phyloP scores from a whole-genome alignment of 2,797 vertebrate genomes.

The Leuciscus waleckii region DNA sequence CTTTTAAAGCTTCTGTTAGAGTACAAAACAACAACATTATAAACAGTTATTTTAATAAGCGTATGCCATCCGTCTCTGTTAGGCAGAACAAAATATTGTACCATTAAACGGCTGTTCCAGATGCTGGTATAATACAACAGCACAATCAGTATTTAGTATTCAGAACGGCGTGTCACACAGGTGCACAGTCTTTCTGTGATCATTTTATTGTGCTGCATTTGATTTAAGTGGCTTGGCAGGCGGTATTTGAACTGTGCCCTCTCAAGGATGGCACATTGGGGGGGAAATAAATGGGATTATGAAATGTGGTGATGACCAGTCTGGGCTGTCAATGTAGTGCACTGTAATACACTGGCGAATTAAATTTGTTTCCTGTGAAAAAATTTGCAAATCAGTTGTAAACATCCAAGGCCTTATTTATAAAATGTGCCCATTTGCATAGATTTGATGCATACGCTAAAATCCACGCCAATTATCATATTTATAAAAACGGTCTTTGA shows the following conservation, averaged over 20 bases:
- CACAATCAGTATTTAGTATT: constrained; percentile 37
- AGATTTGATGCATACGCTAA: no score
- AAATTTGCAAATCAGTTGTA: not conserved
- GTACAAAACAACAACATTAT: not conserved
- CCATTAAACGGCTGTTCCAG: constrained; percentile 32
- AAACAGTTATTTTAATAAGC: constrained; percentile 3
- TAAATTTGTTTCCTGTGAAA: not conserved
- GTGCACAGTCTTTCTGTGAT: constrained; percentile 32
- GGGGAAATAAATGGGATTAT: constrained; percentile 36
- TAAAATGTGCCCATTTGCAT: no score
- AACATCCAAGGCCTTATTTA: not conserved
- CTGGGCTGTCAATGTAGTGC: not conserved
- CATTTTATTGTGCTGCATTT: constrained; percentile 37
- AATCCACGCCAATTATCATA: no score
- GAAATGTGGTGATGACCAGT: constrained; percentile 39
- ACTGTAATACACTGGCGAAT: not conserved
- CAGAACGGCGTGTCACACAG: constrained; percentile 14
- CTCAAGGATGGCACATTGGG: constrained; percentile 40
- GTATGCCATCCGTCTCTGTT: constrained; percentile 2
- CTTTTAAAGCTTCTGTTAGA: not conserved
- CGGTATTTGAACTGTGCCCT: constrained; percentile 42
- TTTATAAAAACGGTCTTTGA: no score
- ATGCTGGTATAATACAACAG: constrained; percentile 40
- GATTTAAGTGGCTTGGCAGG: constrained; percentile 34
- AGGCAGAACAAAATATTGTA: constrained; percentile 11